These are phyloP conservation scores for Colistium nudipinnis DNA, from an alignment of 2,113 vertebrate genomes.

Conservation along the genomic window DNA sequence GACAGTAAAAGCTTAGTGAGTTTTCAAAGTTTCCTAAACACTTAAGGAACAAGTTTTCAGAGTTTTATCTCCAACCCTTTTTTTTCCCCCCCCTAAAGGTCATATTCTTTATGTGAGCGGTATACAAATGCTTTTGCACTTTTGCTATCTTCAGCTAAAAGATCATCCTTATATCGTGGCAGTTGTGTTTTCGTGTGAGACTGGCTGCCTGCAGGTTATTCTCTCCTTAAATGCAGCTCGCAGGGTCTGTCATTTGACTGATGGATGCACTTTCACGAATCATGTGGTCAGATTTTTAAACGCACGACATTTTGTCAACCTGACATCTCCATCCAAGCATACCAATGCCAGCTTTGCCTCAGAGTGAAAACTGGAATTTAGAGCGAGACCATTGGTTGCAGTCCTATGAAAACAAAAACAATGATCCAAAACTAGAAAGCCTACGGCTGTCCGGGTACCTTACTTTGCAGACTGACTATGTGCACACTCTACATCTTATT, in stretches of 20 bases:
- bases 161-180: constrained; percentile 43
- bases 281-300: constrained; percentile 52
- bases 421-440: constrained; percentile 1
- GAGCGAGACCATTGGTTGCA: neutral
- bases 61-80: constrained; percentile 25
- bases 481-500: constrained; percentile 13
- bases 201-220: constrained; percentile 37
- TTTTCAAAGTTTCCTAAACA: constrained; percentile 1
- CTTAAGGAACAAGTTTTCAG: neutral
- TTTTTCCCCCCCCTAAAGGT: constrained; percentile 45
- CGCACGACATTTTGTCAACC: constrained; percentile 55
- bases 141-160: constrained; percentile 32
- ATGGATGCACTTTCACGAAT: constrained; percentile 57
- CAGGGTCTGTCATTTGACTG: constrained; percentile 37
- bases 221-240: constrained; percentile 17
- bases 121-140: neutral
- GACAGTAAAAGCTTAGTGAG: neutral
- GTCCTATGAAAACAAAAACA: neutral
- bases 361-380: constrained; percentile 22
- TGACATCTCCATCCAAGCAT: constrained; percentile 61
- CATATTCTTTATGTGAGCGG: constrained; percentile 42
- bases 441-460: constrained; percentile 6
- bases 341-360: constrained; percentile 47
- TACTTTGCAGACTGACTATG: constrained; percentile 1
- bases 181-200: constrained; percentile 24